A percentile compares a stretch with the other conserved stretches of the same genome.
phyloP scores from a whole-genome alignment of 1,140 invertebrate genomes.

The Mya arenaria region DNA sequence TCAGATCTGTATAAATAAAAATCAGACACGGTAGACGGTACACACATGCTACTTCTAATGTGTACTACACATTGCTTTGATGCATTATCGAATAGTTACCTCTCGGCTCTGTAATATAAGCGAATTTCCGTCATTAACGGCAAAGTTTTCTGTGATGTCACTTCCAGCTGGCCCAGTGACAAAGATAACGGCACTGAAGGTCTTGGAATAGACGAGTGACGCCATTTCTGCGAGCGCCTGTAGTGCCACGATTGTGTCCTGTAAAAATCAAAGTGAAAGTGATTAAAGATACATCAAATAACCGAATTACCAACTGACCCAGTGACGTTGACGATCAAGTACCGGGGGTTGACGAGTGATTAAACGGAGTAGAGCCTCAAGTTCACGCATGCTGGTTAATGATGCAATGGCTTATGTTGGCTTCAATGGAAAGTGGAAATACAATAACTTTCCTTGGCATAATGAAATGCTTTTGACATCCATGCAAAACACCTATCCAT shows the following conservation, averaged over 20 bases:
- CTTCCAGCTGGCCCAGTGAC: slow-evolving; percentile 21
- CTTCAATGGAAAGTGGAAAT: no score
- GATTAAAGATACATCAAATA: no score
- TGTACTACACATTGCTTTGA: neutral
- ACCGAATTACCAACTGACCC: neutral
- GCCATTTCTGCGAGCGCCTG: slow-evolving; percentile 54
- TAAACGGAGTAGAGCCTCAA: neutral
- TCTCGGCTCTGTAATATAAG: slow-evolving; percentile 58
- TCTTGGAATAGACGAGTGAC: slow-evolving; percentile 40
- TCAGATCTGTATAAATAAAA: neutral
- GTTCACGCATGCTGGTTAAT: neutral
- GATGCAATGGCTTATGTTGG: neutral
- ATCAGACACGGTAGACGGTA: neutral
- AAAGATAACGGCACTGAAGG: slow-evolving; percentile 5
- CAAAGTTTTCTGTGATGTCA: slow-evolving; percentile 22
- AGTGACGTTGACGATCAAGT: neutral
- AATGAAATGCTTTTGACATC: no score
- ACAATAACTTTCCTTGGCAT: no score
- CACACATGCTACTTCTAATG: neutral
- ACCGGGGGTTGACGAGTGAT: neutral
- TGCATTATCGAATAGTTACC: slow-evolving; percentile 60
- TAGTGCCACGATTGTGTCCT: slow-evolving; percentile 62
- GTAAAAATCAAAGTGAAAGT: no score
- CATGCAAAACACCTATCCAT: no score
- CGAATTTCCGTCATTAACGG: slow-evolving; percentile 53